These are phyloP conservation scores for Geotrupes spiniger DNA, from an alignment of 2,888 invertebrate species.

Conservation along the genomic window DNA sequence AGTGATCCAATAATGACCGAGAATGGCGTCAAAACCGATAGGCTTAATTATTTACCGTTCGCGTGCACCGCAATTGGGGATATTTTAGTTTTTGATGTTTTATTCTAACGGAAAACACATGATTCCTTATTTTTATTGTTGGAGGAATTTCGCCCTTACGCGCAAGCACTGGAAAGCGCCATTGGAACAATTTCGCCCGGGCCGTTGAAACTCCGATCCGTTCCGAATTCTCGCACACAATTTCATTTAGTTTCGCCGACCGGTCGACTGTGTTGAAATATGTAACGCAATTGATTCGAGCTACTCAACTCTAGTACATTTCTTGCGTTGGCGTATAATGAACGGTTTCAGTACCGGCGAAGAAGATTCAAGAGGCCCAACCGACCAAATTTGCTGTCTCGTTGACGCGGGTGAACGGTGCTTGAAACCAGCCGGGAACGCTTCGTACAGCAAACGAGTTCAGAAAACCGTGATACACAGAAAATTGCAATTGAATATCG, in stretches of 20 bases:
- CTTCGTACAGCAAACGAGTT: slow-evolving; percentile 94
- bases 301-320: background rate
- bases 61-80: slow-evolving; percentile 18
- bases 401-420: slow-evolving; percentile 87
- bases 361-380: slow-evolving; percentile 84
- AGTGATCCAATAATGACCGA: too few species aligned
- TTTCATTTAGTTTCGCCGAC: too few species aligned
- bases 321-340: slow-evolving; percentile 49
- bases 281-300: too few species aligned
- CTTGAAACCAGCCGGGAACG: slow-evolving; percentile 85
- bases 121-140: slow-evolving; percentile 26
- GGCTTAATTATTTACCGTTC: too few species aligned
- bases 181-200: slow-evolving; percentile 25
- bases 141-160: slow-evolving; percentile 26
- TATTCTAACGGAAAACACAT: slow-evolving; percentile 32
- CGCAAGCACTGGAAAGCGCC: slow-evolving; percentile 22
- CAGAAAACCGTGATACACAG: slow-evolving; percentile 93
- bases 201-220: background rate
- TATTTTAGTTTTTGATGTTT: slow-evolving; percentile 23
- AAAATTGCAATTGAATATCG: slow-evolving; percentile 83
- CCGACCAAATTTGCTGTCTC: slow-evolving; percentile 89
- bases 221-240: too few species aligned
- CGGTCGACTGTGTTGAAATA: too few species aligned
- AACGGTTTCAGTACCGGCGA: slow-evolving; percentile 91
- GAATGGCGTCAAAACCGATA: too few species aligned